phyloP scores from a whole-genome alignment of 2,888 invertebrate species.

The Pelosia muscerda region DNA sequence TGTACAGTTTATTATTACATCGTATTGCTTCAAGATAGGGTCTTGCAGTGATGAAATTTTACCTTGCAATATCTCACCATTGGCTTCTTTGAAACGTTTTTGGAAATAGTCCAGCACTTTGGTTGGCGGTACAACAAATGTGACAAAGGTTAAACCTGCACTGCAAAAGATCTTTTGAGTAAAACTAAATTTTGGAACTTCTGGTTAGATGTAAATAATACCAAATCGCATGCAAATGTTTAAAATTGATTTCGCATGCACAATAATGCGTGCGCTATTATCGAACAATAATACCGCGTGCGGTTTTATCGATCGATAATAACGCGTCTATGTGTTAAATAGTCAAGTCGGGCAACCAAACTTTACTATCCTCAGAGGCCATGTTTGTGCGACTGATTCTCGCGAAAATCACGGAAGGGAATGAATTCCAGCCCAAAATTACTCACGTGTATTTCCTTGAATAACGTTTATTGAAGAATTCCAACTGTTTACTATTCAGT shows the following conservation, averaged over 20 bases:
- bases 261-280: no score
- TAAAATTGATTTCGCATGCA: no score
- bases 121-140: conserved; percentile 89
- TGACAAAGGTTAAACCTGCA: conserved; percentile 88
- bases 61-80: conserved; percentile 86
- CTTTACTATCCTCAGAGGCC: no score
- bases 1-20: conserved; percentile 93
- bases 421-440: not conserved
- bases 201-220: no score
- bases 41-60: conserved; percentile 66
- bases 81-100: conserved; percentile 86
- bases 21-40: conserved; percentile 84
- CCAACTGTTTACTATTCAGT: conserved; percentile 59
- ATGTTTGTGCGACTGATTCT: no score
- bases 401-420: not conserved
- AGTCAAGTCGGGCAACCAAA: no score
- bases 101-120: conserved; percentile 90
- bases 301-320: no score
- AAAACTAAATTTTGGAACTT: not conserved
- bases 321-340: no score
- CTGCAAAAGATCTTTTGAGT: conserved; percentile 65
- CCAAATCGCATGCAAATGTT: no score
- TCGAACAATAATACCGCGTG: no score
- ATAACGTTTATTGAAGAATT: conserved; percentile 59
- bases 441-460: conserved; percentile 68